phyloP scores from a whole-genome alignment of 2,888 invertebrate species.

The Watsonalla binaria region DNA sequence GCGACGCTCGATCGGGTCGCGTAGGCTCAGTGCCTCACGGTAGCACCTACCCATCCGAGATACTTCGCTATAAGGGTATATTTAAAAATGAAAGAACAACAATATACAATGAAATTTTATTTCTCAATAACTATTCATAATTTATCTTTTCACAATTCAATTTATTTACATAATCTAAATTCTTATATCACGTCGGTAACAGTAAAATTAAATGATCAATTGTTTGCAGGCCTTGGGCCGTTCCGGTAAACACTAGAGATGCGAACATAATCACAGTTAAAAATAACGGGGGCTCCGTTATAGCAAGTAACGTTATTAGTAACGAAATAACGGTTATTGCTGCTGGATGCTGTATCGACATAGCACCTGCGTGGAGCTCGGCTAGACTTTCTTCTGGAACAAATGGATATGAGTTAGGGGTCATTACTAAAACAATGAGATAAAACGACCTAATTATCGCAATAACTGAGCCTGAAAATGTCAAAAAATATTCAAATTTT shows the following conservation, averaged over 20 bases:
- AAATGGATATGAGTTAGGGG: conserved; percentile 41
- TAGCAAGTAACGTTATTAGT: conserved; percentile 26
- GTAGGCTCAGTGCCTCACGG: too few relatives aligned
- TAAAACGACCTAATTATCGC: too few relatives aligned
- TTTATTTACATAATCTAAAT: conserved; percentile 42
- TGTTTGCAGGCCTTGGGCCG: conserved; percentile 34
- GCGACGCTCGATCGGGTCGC: too few relatives aligned
- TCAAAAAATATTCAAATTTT: too few relatives aligned
- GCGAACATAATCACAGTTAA: conserved; percentile 41
- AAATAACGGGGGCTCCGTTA: conserved; percentile 36
- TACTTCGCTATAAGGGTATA: too few relatives aligned
- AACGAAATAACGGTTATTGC: conserved; percentile 35
- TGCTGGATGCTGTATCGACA: conserved; percentile 41
- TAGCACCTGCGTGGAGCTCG: conserved; percentile 63
- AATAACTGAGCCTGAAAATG: too few relatives aligned
- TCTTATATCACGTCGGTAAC: conserved; percentile 64
- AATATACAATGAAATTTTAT: conserved; percentile 67
- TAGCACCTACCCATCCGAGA: too few relatives aligned
- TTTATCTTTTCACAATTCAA: conserved; percentile 41
- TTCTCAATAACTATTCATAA: conserved; percentile 63
- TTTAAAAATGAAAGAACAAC: conserved; percentile 32
- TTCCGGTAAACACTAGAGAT: conserved; percentile 29
- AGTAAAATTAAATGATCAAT: conserved; percentile 43
- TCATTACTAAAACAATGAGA: background rate
- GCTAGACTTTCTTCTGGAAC: conserved; percentile 76